These are phyloP conservation scores for Chironomus tentans DNA, from an alignment of 2,888 invertebrate species.

Conservation along the genomic window DNA sequence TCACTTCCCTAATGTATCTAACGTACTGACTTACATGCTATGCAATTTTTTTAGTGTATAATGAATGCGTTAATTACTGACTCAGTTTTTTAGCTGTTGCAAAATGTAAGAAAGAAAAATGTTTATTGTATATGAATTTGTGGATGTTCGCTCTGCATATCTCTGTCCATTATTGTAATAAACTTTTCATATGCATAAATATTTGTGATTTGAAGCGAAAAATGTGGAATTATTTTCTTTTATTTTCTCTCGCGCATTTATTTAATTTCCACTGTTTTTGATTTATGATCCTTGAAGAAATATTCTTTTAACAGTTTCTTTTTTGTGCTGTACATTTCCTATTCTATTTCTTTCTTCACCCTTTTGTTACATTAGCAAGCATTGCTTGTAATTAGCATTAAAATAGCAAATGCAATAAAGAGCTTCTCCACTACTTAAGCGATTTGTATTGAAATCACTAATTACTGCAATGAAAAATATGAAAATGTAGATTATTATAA, in stretches of 20 bases:
- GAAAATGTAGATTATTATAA: neutral
- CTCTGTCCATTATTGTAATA: neutral
- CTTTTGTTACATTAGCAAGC: neutral
- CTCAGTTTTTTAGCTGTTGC: neutral
- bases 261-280: neutral
- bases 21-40: neutral
- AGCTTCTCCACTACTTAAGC: neutral
- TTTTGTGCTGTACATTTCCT: neutral
- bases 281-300: slow-evolving; percentile 21
- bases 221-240: neutral
- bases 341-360: neutral
- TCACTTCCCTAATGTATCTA: neutral
- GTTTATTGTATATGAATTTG: neutral
- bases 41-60: neutral
- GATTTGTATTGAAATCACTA: neutral
- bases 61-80: slow-evolving; percentile 24
- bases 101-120: neutral
- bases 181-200: neutral
- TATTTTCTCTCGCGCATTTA: neutral
- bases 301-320: neutral
- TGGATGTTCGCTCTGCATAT: neutral
- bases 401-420: neutral
- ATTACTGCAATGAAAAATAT: neutral
- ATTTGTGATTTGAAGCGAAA: slow-evolving; percentile 1
- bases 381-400: neutral